These are phyloP conservation scores for Apamea crenata DNA, from an alignment of 2,888 invertebrate species.

Conservation along the genomic window DNA sequence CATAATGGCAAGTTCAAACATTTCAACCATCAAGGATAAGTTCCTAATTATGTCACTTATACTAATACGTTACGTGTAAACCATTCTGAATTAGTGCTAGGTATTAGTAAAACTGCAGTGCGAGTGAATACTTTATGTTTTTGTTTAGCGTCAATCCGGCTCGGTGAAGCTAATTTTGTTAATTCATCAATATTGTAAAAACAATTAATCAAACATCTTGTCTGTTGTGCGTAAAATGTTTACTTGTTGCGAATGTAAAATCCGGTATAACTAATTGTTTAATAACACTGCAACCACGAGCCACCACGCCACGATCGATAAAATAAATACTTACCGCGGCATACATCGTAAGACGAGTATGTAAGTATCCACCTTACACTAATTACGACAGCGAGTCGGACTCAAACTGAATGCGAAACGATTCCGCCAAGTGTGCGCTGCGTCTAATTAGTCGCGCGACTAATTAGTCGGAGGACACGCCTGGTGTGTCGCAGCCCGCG, in stretches of 20 bases:
- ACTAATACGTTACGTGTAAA: background rate
- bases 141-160: background rate
- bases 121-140: background rate
- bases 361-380: slow-evolving; percentile 19
- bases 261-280: slow-evolving; percentile 7
- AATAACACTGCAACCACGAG: background rate
- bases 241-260: background rate
- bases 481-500: background rate
- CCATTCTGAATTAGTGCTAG: background rate
- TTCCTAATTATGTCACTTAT: background rate
- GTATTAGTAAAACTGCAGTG: background rate
- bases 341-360: background rate
- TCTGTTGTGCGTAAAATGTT: background rate
- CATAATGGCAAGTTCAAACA: background rate
- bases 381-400: slow-evolving; percentile 23
- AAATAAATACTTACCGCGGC: background rate
- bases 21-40: background rate
- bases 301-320: background rate
- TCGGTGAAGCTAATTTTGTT: no score
- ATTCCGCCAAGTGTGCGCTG: slow-evolving; percentile 9
- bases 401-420: slow-evolving; percentile 32
- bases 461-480: slow-evolving; percentile 16
- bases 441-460: slow-evolving; percentile 26
- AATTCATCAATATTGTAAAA: background rate
- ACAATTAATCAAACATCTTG: background rate